Conservation (phyloP, 2,797 vertebrate species). For the Chrysolophus pictus region DNA sequence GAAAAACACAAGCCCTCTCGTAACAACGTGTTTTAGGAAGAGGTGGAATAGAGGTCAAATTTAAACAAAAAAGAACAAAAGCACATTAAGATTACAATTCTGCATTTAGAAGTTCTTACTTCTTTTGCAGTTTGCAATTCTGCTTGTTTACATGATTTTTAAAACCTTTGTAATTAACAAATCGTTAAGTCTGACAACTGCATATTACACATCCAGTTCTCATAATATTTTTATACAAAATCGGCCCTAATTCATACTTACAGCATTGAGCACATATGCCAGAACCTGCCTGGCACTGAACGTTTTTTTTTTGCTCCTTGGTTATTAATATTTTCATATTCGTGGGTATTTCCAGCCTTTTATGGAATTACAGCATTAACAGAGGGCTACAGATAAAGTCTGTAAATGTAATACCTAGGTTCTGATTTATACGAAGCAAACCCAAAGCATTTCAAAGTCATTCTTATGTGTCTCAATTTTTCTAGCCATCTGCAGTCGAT, state of each 20-base stretch:
- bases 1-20: constrained; percentile 7
- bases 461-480: constrained; percentile 7
- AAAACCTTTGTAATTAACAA: neutral
- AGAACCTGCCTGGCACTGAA: neutral
- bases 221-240: neutral
- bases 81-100: neutral
- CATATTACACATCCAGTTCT: neutral
- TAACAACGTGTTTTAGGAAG: neutral
- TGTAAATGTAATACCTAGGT: neutral
- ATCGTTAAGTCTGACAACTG: neutral
- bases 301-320: neutral
- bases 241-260: neutral
- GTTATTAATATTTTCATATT: constrained; percentile 49
- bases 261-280: neutral
- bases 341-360: constrained; percentile 10
- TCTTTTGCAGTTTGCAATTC: neutral
- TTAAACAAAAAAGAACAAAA: constrained; percentile 1
- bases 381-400: constrained; percentile 8
- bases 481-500: constrained; percentile 36
- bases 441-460: constrained; percentile 49
- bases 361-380: neutral
- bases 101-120: neutral
- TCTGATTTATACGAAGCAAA: neutral
- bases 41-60: constrained; percentile 55
- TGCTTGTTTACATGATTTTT: neutral